Base-by-base conservation (phyloP, 2,113 vertebrate species). In the Melospiza georgiana region DNA sequence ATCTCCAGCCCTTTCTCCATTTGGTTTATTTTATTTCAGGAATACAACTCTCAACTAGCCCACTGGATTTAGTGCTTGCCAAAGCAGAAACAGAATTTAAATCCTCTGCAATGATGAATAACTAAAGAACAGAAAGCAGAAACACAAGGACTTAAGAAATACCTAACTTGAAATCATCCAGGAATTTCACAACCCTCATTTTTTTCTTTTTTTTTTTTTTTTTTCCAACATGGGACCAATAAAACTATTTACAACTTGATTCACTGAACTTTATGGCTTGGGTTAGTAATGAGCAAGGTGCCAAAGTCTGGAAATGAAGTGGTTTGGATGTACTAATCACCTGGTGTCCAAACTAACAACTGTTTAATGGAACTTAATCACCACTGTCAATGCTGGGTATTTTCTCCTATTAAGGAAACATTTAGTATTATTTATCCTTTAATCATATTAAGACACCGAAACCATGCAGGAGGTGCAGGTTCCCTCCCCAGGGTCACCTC, bases 341-440 rank as follows among this genome's bases (percentile, higher is more conserved):
- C 82, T 44, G 39, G 62, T 92, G 87, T 90, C 92, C 95, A 89
- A 79, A 96, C 94, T 94, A 97, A 94, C 81, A 97, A 68, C 94
- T 77, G 46, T 63, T 91, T 93, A 96, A 94, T 95, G 55, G 87
- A 89, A 93, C 68, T 86, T 97, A 96, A 97, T 96, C 93, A 94
- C 89, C 54, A 84, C 84, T 75, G 71, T 69, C 81, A 80, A 55
- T 58, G 89, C 46, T 43, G 44, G 41, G 73, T 22, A 43, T 96
- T 94, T 95, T 95, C 91, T 75, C 84, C 84, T 82, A 63, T 95
- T 97, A 97, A 94, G 90, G 68, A 69, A 82, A 89, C 59, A 52
- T 59, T 96, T 87, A 27, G 30, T 76, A 30, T 63, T 84, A 92
- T 90, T 95, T 91, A 57, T 76, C 83, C 94, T 93, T 95, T 96